These are phyloP conservation scores for Harpalus rufipes DNA, from an alignment of 2,888 invertebrate species.

Conservation along the genomic window DNA sequence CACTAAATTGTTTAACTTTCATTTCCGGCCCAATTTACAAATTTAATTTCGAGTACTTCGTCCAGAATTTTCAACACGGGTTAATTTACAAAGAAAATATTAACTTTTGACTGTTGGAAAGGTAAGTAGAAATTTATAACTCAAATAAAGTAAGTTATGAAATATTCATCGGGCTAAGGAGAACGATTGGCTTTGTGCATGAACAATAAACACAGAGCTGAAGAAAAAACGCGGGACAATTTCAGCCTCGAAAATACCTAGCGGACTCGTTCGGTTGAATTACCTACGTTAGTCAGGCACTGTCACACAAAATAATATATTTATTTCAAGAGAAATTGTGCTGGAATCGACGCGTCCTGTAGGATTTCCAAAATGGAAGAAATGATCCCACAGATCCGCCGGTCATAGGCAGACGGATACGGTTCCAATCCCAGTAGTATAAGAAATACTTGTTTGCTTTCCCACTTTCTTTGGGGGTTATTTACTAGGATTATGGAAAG, in stretches of 20 bases:
- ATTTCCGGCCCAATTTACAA: conserved; percentile 26
- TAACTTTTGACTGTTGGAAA: background rate
- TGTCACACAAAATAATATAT: conserved; percentile 31
- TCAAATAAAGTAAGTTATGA: conserved; percentile 59
- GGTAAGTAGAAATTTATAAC: conserved; percentile 60
- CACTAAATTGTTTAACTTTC: conserved; percentile 22
- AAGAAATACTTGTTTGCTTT: too few species aligned
- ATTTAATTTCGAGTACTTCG: conserved; percentile 36
- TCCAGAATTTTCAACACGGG: background rate
- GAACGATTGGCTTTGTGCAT: conserved; percentile 24
- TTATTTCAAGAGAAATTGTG: conserved; percentile 13
- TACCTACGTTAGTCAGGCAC: background rate
- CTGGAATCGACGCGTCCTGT: conserved; percentile 7
- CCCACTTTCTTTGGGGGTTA: too few species aligned
- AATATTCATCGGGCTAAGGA: conserved; percentile 58
- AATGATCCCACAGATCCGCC: conserved; percentile 1
- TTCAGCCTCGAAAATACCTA: conserved; percentile 15
- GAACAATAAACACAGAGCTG: background rate
- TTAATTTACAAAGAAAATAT: conserved; percentile 38
- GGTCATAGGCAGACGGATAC: too few species aligned
- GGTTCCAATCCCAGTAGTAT: too few species aligned
- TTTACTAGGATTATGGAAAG: too few species aligned
- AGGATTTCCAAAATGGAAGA: conserved; percentile 23
- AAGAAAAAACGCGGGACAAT: conserved; percentile 13
- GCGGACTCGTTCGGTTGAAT: conserved; percentile 34